Conservation (phyloP, 2,888 invertebrate genomes). For the Phaonia tiefii region DNA sequence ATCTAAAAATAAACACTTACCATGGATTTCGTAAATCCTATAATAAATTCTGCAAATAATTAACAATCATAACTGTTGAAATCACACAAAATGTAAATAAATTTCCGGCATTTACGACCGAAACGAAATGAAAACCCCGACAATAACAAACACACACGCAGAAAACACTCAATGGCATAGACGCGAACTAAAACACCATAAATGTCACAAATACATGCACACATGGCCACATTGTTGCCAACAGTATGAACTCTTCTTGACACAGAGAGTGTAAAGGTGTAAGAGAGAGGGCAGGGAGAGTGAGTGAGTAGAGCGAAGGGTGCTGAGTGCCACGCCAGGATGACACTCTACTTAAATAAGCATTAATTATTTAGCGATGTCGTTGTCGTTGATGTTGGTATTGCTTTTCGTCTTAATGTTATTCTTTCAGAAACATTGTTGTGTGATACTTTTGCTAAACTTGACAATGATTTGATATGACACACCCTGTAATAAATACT, state of each 20-base stretch:
- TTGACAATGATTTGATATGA: slow-evolving; percentile 26
- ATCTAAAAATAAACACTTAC: slow-evolving; percentile 34
- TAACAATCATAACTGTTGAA: slow-evolving; percentile 52
- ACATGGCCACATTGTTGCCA: too few relatives aligned
- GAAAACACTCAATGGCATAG: slow-evolving; percentile 7
- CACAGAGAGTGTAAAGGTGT: too few relatives aligned
- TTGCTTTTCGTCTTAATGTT: slow-evolving; percentile 12
- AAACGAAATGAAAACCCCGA: background rate
- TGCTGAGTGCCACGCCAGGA: background rate
- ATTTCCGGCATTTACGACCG: slow-evolving; percentile 48
- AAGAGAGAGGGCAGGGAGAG: background rate
- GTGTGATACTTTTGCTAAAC: slow-evolving; percentile 17
- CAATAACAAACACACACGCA: slow-evolving; percentile 6
- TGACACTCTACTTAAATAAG: slow-evolving; percentile 44
- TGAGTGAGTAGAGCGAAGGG: background rate
- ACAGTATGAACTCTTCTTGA: too few relatives aligned
- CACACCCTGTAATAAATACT: slow-evolving; percentile 30
- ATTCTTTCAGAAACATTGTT: background rate
- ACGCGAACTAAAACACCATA: background rate
- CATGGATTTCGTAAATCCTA: slow-evolving; percentile 5
- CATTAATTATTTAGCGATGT: slow-evolving; percentile 41
- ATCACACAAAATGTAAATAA: slow-evolving; percentile 51
- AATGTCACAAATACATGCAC: background rate
- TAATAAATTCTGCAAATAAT: slow-evolving; percentile 45
- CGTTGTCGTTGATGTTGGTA: slow-evolving; percentile 11